These are phyloP conservation scores for Nebria brevicollis DNA, from an alignment of 2,888 invertebrate species.

Conservation along the genomic window DNA sequence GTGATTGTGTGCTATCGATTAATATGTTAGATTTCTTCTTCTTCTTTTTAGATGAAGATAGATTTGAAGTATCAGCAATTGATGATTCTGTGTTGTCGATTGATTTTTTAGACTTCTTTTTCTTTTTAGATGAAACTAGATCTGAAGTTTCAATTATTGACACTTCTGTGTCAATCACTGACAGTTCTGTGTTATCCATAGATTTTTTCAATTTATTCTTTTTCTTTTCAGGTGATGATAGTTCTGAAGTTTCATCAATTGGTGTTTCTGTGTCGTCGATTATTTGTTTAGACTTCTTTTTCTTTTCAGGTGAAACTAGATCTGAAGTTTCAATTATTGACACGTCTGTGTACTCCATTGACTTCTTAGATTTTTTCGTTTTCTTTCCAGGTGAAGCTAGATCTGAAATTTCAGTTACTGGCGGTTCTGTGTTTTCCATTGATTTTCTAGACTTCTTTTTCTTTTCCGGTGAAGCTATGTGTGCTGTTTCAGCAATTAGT, in stretches of 20 bases:
- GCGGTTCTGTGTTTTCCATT: background rate
- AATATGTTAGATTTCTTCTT: background rate
- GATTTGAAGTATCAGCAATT: no score
- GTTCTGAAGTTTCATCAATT: background rate
- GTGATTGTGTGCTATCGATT: no score
- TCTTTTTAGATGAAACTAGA: no score
- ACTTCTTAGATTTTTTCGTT: no score
- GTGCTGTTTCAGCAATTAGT: no score
- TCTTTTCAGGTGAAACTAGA: background rate
- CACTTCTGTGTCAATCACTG: background rate
- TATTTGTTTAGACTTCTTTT: background rate
- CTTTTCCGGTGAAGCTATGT: background rate
- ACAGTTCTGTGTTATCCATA: background rate
- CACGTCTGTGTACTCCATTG: no score
- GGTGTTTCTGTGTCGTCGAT: background rate
- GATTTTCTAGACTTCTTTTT: slow-evolving; percentile 16
- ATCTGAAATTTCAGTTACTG: background rate
- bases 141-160: no score
- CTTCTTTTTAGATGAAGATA: background rate
- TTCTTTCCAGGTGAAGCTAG: no score
- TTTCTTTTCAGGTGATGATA: background rate
- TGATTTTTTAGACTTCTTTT: no score
- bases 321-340: no score
- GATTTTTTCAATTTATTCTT: background rate
- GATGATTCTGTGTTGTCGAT: no score